Percentiles rank a stretch among this genome's conserved stretches.
Evolutionary conservation across 1,140 invertebrate genomes (phyloP).

Genomic region (Dendroctonus ponderosae): DNA sequence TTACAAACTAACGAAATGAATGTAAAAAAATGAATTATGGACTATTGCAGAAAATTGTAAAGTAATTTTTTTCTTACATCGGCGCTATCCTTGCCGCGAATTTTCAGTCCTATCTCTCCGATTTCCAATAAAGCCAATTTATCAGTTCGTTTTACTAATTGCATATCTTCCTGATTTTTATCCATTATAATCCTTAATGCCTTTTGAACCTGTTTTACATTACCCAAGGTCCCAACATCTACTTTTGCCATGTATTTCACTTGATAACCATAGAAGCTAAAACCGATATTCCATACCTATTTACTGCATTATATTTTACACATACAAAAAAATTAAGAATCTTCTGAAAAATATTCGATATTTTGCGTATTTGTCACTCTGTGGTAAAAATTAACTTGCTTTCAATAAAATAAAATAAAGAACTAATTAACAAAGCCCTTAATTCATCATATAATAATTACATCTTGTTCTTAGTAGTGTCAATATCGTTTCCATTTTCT

Average conservation of each 20-base stretch:
- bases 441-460: not conserved
- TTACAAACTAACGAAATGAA: not conserved
- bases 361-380: not conserved
- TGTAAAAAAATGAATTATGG: not conserved
- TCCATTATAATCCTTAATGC: slow-evolving; percentile 51
- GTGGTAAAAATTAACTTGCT: not conserved
- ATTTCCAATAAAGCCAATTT: slow-evolving; percentile 54
- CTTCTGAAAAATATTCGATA: not conserved
- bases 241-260: slow-evolving; percentile 54
- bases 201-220: slow-evolving; percentile 58
- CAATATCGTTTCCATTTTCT: slow-evolving; percentile 14
- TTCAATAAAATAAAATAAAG: not conserved
- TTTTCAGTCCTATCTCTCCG: slow-evolving; percentile 56
- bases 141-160: slow-evolving; percentile 39
- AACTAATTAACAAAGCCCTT: too few species aligned
- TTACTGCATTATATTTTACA: not conserved
- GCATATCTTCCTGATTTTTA: slow-evolving; percentile 1
- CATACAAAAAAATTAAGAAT: not conserved
- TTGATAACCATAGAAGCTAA: slow-evolving; percentile 48
- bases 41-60: too few species aligned
- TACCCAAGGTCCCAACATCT: slow-evolving; percentile 52
- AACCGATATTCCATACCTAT: not conserved
- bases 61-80: slow-evolving; percentile 40
- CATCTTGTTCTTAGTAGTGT: slow-evolving; percentile 1
- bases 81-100: slow-evolving; percentile 48